These are phyloP conservation scores for Cacatua alba DNA, from an alignment of 2,113 vertebrate genomes.

Conservation along the genomic window DNA sequence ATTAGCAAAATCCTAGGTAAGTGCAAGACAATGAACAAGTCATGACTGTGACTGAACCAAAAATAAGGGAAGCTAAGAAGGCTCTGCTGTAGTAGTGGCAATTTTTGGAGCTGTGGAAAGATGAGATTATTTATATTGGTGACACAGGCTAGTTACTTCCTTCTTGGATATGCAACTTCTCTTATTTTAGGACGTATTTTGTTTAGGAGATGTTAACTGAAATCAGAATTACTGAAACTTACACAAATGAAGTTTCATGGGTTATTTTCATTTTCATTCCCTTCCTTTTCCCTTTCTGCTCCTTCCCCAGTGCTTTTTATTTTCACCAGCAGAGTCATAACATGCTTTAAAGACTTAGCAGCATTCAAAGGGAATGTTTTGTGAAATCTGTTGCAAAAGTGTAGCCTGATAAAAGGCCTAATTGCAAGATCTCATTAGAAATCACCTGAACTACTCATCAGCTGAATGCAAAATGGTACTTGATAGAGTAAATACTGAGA, in stretches of 20 bases:
- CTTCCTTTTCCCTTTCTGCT: not conserved
- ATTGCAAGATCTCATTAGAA: not conserved
- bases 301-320: not conserved
- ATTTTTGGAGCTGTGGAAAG: not conserved
- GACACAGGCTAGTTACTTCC: not conserved
- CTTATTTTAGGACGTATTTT: not conserved
- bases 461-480: constrained; percentile 16
- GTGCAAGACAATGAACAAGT: not conserved
- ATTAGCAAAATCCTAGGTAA: constrained; percentile 99
- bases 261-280: not conserved
- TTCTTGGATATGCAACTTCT: not conserved
- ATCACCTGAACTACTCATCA: not conserved
- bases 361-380: not conserved
- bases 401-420: not conserved
- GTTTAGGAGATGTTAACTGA: not conserved
- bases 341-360: not conserved
- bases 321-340: not conserved
- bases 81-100: not conserved
- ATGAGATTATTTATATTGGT: not conserved
- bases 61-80: not conserved
- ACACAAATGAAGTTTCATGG: not conserved
- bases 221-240: not conserved
- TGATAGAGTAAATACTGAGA: constrained; percentile 30
- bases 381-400: not conserved
- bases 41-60: not conserved